Conservation (phyloP, 2,113 vertebrate species). For the Rhabdornis inornatus region DNA sequence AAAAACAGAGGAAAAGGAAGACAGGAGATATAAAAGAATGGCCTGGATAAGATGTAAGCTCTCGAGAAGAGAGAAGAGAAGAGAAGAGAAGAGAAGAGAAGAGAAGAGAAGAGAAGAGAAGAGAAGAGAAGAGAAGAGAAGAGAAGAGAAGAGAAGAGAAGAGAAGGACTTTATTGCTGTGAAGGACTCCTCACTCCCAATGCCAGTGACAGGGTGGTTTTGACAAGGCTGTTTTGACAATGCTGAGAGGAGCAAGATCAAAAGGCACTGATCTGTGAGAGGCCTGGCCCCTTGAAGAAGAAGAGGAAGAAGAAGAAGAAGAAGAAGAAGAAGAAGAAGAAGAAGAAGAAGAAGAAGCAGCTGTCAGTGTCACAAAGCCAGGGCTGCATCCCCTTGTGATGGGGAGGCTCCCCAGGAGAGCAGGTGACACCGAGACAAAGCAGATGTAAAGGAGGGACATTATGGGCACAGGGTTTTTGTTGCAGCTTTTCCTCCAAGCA, state of each 20-base stretch:
- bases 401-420: neutral
- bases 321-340: no score
- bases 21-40: neutral
- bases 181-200: neutral
- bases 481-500: neutral
- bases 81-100: no score
- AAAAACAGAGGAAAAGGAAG: neutral
- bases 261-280: conserved; percentile 17
- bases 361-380: neutral
- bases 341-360: neutral
- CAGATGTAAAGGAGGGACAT: neutral
- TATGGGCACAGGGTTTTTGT: neutral
- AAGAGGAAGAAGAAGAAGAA: no score
- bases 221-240: conserved; percentile 40
- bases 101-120: no score
- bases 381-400: neutral
- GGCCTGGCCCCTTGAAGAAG: neutral
- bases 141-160: no score
- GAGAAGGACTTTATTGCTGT: neutral
- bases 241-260: conserved; percentile 9
- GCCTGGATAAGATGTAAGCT: neutral
- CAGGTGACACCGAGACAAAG: neutral
- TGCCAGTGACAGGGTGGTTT: neutral
- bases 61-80: neutral
- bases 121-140: no score